Percentiles rank a stretch among this genome's conserved stretches.
These are phyloP conservation scores for Malurus alboscapulatus DNA, from an alignment of 2,113 vertebrate genomes.

Conservation along the genomic window DNA sequence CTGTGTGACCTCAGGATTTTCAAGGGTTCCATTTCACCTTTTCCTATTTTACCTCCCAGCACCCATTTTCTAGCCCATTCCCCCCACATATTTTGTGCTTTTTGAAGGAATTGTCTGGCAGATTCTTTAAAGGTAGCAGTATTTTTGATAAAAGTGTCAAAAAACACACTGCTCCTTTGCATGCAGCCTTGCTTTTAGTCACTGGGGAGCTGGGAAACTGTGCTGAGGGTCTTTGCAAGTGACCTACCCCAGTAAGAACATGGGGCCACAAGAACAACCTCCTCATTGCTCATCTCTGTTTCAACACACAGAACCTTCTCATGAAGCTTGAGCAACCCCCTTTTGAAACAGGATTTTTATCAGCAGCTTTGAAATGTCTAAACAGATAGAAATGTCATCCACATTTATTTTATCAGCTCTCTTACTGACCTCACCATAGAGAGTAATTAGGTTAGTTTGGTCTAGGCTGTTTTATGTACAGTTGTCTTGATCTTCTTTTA, in stretches of 20 bases:
- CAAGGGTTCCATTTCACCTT: neutral
- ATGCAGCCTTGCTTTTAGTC: neutral
- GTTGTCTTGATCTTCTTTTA: slow-evolving; percentile 12
- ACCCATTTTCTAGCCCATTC: neutral
- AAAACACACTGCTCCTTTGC: neutral
- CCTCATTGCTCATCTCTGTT: neutral
- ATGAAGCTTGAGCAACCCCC: neutral
- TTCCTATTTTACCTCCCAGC: neutral
- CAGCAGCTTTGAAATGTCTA: neutral
- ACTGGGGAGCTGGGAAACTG: neutral
- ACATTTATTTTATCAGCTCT: neutral
- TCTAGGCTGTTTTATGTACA: neutral
- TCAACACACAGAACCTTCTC: neutral
- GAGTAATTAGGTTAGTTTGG: slow-evolving; percentile 27
- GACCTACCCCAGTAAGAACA: neutral
- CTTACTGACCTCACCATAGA: neutral
- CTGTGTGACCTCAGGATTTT: neutral
- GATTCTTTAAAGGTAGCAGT: neutral
- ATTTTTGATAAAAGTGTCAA: neutral
- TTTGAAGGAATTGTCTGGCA: neutral
- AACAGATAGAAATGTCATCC: neutral
- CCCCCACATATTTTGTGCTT: neutral
- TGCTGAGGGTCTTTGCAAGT: neutral
- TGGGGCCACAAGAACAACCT: neutral
- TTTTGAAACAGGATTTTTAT: neutral